phyloP scores from a whole-genome alignment of 2,888 invertebrate species.

The Zhuqinia jingwanae region DNA sequence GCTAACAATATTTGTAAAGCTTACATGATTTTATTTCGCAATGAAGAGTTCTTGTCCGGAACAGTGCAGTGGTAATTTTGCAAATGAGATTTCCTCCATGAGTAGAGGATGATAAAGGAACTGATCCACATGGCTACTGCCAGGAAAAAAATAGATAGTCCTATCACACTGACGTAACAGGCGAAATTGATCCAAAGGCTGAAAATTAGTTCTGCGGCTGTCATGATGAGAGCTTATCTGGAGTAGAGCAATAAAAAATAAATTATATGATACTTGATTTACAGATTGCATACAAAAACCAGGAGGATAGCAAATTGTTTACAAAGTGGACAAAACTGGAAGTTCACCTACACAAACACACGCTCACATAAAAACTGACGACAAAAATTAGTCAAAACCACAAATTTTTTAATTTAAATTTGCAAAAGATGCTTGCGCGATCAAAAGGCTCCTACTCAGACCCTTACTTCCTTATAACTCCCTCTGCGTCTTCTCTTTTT shows the following conservation, averaged over 20 bases:
- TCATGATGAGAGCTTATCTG: conserved; percentile 7
- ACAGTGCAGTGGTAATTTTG: conserved; percentile 24
- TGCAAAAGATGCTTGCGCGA: neutral
- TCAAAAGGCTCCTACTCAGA: neutral
- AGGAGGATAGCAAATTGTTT: too few relatives aligned
- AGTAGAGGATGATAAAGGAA: conserved; percentile 74
- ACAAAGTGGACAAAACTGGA: too few relatives aligned
- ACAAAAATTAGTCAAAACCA: neutral
- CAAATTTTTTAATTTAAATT: neutral
- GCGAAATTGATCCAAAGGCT: conserved; percentile 74
- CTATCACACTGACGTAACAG: conserved; percentile 70
- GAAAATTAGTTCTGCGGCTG: conserved; percentile 66
- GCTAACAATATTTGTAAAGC: neutral
- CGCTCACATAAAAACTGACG: neutral
- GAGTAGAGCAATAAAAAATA: neutral
- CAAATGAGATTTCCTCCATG: conserved; percentile 76
- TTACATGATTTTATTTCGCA: conserved; percentile 54
- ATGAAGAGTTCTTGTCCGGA: conserved; percentile 4
- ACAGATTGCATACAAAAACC: too few relatives aligned
- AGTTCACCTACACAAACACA: neutral
- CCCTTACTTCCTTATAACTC: conserved; percentile 13
- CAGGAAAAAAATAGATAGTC: conserved; percentile 71
- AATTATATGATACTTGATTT: too few relatives aligned
- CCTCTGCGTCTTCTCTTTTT: too few relatives aligned
- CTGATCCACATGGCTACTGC: conserved; percentile 74